A percentile compares a stretch with the other conserved stretches of the same genome.
Evolutionary conservation across 2,113 vertebrate species (phyloP).

Genomic region (Crocuta crocuta): DNA sequence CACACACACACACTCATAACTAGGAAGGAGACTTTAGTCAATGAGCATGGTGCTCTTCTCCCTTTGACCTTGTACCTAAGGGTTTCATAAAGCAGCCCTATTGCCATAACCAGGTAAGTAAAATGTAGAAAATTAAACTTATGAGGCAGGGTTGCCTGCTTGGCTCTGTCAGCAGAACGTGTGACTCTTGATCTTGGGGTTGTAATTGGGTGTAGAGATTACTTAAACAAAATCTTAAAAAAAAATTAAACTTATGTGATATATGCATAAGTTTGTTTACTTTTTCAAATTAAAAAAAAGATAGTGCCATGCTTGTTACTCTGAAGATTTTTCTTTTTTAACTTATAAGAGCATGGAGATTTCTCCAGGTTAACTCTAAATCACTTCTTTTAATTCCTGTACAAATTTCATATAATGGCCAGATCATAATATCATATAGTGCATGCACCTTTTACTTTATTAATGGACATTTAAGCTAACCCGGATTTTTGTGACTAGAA

Average conservation of each 20-base stretch:
- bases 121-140: slow-evolving; percentile 5
- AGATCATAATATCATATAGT: slow-evolving; percentile 23
- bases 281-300: slow-evolving; percentile 23
- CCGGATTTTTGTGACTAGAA: slow-evolving; percentile 52
- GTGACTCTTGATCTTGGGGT: no score
- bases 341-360: neutral
- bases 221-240: no score
- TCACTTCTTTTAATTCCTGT: slow-evolving; percentile 13
- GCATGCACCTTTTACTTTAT: slow-evolving; percentile 27
- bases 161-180: no score
- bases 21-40: neutral
- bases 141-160: no score
- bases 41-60: neutral
- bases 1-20: neutral
- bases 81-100: neutral
- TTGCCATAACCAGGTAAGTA: neutral
- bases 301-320: neutral
- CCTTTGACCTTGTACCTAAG: neutral
- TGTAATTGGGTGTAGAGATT: no score
- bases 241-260: neutral
- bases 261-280: neutral
- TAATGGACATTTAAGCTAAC: slow-evolving; percentile 30
- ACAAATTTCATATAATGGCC: neutral
- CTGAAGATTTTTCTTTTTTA: neutral
- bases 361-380: slow-evolving; percentile 6